phyloP scores from a whole-genome alignment of 2,888 invertebrate genomes.

The Chymomyza procnemis region DNA sequence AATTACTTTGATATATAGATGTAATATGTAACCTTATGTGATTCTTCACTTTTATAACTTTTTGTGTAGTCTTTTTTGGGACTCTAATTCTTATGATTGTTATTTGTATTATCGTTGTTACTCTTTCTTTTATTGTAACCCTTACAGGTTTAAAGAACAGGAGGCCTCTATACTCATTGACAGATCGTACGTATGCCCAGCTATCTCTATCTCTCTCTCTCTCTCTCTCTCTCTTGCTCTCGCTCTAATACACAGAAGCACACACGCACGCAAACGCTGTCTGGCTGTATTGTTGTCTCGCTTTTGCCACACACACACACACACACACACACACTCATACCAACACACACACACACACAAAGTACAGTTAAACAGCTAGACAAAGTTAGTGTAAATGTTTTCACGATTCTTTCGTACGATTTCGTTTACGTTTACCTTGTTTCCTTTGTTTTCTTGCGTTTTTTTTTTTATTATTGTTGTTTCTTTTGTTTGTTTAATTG shows the following conservation, averaged over 20 bases:
- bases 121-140: conserved; percentile 68
- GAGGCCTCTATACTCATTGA: conserved; percentile 79
- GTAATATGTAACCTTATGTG: background rate
- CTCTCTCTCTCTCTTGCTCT: conserved; percentile 10
- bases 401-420: background rate
- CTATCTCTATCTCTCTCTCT: conserved; percentile 37
- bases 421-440: no score
- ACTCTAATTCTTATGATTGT: conserved; percentile 44
- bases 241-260: background rate
- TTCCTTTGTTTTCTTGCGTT: background rate
- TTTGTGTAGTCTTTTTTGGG: conserved; percentile 5
- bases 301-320: background rate
- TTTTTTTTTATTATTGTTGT: background rate
- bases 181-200: conserved; percentile 79
- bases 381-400: background rate
- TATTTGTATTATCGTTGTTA: conserved; percentile 67
- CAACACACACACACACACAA: no score
- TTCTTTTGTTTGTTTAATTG: background rate
- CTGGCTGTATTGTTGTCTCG: background rate
- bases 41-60: background rate
- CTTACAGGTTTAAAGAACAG: conserved; percentile 79
- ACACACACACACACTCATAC: background rate
- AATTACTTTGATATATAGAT: background rate
- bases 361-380: background rate
- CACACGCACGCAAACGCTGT: background rate